A percentile compares a stretch with the other conserved stretches of the same genome.
These are phyloP conservation scores for Lycia hirtaria DNA, from an alignment of 2,888 invertebrate species.

Conservation along the genomic window DNA sequence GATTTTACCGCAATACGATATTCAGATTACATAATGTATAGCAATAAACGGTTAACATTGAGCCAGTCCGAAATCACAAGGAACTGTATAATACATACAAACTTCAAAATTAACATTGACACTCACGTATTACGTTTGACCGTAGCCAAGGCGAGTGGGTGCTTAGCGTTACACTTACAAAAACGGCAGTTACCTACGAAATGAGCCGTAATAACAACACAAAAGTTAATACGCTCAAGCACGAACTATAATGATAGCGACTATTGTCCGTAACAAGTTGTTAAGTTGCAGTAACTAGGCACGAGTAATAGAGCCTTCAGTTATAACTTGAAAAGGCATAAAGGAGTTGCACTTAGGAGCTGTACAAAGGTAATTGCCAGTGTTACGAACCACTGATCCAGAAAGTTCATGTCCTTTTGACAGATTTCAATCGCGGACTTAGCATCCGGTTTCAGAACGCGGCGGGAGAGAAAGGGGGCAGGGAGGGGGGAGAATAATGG, in stretches of 20 bases:
- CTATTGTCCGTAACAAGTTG: conserved; percentile 17
- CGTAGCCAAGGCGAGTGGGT: conserved; percentile 28
- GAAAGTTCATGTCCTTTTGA: conserved; percentile 76
- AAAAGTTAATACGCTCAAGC: conserved; percentile 22
- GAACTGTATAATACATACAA: conserved; percentile 16
- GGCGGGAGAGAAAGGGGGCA: too few relatives aligned
- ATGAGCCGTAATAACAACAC: conserved; percentile 20
- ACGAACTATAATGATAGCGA: conserved; percentile 25
- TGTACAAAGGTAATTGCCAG: conserved; percentile 63
- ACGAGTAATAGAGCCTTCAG: conserved; percentile 34
- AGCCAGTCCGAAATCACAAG: conserved; percentile 4
- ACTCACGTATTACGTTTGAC: conserved; percentile 28
- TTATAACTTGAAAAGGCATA: conserved; percentile 33
- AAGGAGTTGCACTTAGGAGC: conserved; percentile 42
- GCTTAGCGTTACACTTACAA: conserved; percentile 19
- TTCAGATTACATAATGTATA: conserved; percentile 3
- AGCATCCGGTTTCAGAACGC: conserved; percentile 53
- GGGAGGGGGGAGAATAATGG: conserved; percentile 71
- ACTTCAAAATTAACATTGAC: conserved; percentile 28
- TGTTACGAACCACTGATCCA: conserved; percentile 70
- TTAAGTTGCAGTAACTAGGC: conserved; percentile 33
- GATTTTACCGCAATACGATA: neutral
- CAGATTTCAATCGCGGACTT: conserved; percentile 61
- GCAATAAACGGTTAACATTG: conserved; percentile 12
- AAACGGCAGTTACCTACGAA: conserved; percentile 18